These are phyloP conservation scores for Chironomus tepperi DNA, from an alignment of 1,140 invertebrate genomes.

Conservation along the genomic window DNA sequence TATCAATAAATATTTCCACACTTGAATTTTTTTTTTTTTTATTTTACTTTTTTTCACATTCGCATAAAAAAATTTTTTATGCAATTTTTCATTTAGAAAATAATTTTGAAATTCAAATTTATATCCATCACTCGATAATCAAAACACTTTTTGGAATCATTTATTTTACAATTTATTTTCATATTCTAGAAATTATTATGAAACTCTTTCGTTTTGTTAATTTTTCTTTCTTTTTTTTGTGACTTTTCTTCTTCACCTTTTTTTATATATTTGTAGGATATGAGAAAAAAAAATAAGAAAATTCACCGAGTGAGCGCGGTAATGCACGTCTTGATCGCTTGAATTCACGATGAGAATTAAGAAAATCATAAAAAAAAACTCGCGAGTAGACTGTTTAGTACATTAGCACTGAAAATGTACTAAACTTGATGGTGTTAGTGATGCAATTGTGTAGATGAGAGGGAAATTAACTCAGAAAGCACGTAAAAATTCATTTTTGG, in stretches of 20 bases:
- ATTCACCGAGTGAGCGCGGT: background rate
- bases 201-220: background rate
- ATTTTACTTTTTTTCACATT: too few relatives aligned
- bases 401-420: background rate
- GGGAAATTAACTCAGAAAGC: too few relatives aligned
- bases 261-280: conserved; percentile 1
- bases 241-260: background rate
- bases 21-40: background rate
- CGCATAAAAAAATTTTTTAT: too few relatives aligned
- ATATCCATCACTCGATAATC: too few relatives aligned
- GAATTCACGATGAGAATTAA: conserved; percentile 13
- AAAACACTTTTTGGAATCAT: background rate
- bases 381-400: conserved; percentile 5
- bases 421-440: too few relatives aligned
- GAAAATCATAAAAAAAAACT: background rate
- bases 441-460: too few relatives aligned
- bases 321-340: background rate
- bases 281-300: background rate
- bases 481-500: too few relatives aligned
- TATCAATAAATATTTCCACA: background rate
- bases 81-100: too few relatives aligned
- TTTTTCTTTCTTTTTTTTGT: background rate
- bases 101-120: too few relatives aligned
- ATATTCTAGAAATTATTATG: background rate
- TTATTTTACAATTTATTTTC: background rate